Conservation (phyloP, 2,113 vertebrate species). For the Aptenodytes patagonicus region DNA sequence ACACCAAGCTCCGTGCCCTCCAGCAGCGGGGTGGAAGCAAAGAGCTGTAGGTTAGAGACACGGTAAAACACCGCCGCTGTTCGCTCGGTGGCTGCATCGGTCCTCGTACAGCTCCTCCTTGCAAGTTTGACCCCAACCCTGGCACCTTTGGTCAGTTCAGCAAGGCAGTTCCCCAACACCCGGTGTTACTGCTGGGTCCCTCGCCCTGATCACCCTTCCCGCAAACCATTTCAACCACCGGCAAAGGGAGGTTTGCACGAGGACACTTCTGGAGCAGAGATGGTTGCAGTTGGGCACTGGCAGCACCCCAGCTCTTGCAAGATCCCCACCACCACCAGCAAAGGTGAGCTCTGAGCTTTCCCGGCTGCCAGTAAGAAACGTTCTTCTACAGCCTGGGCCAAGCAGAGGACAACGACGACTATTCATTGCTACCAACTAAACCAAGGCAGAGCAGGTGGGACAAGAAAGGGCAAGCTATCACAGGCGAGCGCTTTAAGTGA, state of each 20-base stretch:
- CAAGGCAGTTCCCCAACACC: neutral
- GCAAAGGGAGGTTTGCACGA: accelerated
- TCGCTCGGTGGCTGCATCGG: accelerated
- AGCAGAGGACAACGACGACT: neutral
- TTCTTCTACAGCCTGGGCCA: neutral
- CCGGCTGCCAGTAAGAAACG: accelerated
- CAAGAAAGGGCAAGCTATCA: neutral
- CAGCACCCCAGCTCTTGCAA: neutral
- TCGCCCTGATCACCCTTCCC: neutral
- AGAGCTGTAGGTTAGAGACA: neutral
- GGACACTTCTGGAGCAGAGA: neutral
- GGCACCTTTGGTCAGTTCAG: neutral
- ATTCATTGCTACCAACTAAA: neutral
- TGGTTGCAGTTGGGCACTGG: accelerated
- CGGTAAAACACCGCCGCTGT: accelerated
- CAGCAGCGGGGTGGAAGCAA: neutral
- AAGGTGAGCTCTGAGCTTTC: neutral
- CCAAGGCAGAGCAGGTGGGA: neutral
- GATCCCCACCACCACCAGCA: neutral
- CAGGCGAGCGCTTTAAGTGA: neutral
- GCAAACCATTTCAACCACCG: neutral
- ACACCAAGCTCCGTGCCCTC: neutral
- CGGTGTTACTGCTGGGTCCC: accelerated
- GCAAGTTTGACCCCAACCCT: neutral
- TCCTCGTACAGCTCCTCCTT: accelerated